These are phyloP conservation scores for Leptinotarsa rubiginosa DNA, from an alignment of 2,888 invertebrate species.

Conservation along the genomic window DNA sequence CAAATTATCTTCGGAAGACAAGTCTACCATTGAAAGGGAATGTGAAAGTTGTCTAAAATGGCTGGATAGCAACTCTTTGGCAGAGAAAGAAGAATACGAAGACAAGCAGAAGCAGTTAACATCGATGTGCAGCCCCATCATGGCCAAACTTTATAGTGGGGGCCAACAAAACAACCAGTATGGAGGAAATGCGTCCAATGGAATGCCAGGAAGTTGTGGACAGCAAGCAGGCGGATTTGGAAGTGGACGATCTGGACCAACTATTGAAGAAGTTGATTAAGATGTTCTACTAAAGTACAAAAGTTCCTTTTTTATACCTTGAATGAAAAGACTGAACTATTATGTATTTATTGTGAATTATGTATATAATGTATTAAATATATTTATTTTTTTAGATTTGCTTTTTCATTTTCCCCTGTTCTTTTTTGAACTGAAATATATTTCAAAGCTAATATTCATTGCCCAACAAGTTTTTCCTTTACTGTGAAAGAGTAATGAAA, in stretches of 20 bases:
- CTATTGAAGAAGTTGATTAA: slow-evolving; percentile 41
- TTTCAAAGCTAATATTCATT: too few relatives aligned
- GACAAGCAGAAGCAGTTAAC: slow-evolving; percentile 70
- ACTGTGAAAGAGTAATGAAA: too few relatives aligned
- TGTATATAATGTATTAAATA: too few relatives aligned
- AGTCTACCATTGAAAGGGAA: slow-evolving; percentile 68
- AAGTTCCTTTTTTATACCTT: too few relatives aligned
- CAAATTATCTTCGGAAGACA: slow-evolving; percentile 75
- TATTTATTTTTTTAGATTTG: too few relatives aligned
- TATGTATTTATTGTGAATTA: too few relatives aligned
- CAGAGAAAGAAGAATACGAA: slow-evolving; percentile 76
- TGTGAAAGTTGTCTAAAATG: slow-evolving; percentile 74
- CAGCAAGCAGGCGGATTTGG: slow-evolving; percentile 6
- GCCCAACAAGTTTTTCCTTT: too few relatives aligned
- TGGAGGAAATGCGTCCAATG: slow-evolving; percentile 21
- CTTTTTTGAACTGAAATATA: too few relatives aligned
- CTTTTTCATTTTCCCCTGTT: too few relatives aligned
- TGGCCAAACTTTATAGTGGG: slow-evolving; percentile 69
- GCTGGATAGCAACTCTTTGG: slow-evolving; percentile 76
- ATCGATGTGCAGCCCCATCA: slow-evolving; percentile 69
- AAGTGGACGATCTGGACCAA: slow-evolving; percentile 34
- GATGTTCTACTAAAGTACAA: too few relatives aligned
- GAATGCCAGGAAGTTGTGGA: slow-evolving; percentile 45
- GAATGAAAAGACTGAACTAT: too few relatives aligned
- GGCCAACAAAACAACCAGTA: slow-evolving; percentile 46